phyloP scores from a whole-genome alignment of 2,113 vertebrate species.

The Myotis davidii region DNA sequence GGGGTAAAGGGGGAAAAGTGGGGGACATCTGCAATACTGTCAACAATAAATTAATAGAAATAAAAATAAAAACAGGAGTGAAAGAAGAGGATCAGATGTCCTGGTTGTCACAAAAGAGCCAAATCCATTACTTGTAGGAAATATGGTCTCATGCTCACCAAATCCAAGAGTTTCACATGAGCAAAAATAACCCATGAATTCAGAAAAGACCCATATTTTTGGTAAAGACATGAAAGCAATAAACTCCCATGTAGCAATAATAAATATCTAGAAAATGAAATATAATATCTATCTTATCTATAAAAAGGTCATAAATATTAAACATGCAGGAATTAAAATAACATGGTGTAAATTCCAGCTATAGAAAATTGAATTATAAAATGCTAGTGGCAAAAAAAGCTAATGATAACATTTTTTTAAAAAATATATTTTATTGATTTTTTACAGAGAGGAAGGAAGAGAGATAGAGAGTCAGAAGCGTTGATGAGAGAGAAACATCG shows the following conservation, averaged over 20 bases:
- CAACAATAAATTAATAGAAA: too few species aligned
- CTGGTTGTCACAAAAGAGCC: not conserved
- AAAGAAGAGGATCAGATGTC: not conserved
- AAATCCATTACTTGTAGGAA: not conserved
- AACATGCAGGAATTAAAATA: slow-evolving; percentile 54
- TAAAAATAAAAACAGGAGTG: not conserved
- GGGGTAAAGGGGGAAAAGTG: too few species aligned
- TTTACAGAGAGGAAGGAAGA: too few species aligned
- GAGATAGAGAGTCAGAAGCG: too few species aligned
- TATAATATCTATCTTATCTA: slow-evolving; percentile 18
- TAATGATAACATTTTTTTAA: slow-evolving; percentile 45
- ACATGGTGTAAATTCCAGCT: not conserved
- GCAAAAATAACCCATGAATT: not conserved
- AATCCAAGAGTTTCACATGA: not conserved
- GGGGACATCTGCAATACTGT: too few species aligned
- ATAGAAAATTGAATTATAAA: slow-evolving; percentile 46
- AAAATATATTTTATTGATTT: too few species aligned
- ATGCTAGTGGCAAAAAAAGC: slow-evolving; percentile 36
- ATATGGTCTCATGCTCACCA: not conserved
- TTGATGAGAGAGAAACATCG: too few species aligned
- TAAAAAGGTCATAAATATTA: slow-evolving; percentile 21
- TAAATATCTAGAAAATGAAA: slow-evolving; percentile 37
- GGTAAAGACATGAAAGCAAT: not conserved
- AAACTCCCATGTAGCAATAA: not conserved
- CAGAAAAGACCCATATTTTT: not conserved